Base-by-base conservation (phyloP, 1,140 invertebrate genomes). In the Pogonomyrmex barbatus region DNA sequence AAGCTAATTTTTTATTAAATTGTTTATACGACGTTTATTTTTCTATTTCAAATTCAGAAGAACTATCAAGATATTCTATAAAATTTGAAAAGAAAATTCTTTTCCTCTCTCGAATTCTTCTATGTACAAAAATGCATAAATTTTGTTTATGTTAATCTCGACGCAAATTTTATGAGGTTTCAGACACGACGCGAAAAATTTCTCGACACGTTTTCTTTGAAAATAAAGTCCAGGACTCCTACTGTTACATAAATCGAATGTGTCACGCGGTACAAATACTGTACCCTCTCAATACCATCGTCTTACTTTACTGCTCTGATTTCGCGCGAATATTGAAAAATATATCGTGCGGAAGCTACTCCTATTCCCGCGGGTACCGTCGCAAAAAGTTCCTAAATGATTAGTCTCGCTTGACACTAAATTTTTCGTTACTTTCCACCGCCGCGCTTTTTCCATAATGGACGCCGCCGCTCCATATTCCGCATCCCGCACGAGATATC, bases 401-500 rank as follows among this genome's bases (percentile, higher is more conserved):
- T 88, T 39, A 79, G 78, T 87, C 85, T 81, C 60, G 39, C 60
- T 67, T 50, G 54, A 30, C 87, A 62, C 73, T 88, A 82, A 83
- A 88, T 83, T 87, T 88, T 88, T 82, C 77, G 65, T 68, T 76
- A 77, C 77, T 76, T 87, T 39, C 77, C 62, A 70, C 60, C 30
- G 39, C 30, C 65, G 68, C 85, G 56, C 76, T 83, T 88, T 90
- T 90, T 87, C 89, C 89, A 90, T 91, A 92, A 92, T 90, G 90
- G 88, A 75, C 30, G 17, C 54, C 36, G 30, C n/a, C 79, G 42
- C 10, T 85, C 71, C 65, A 86, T 88, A 85, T 89, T 75, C 82
- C 60, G 30, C 42, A 56, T 5, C 10, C 62, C 78, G 12, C 67
- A 42, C 63, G 63, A 70, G 56, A 65, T 62, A 84, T 70, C 68